phyloP scores from a whole-genome alignment of 2,888 invertebrate species.

The Deilephila porcellus region DNA sequence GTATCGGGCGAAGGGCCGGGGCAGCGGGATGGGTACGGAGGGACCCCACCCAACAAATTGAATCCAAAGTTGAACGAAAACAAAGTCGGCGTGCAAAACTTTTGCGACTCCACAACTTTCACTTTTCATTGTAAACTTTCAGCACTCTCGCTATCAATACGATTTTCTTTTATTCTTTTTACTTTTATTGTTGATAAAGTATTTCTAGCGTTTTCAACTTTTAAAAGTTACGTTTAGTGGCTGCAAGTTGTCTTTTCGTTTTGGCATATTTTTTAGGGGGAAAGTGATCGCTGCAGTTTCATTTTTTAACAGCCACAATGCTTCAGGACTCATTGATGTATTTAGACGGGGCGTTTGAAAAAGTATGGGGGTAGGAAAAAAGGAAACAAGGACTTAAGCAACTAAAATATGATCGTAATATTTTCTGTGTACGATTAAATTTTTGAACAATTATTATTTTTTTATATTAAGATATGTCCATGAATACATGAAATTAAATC shows the following conservation, averaged over 20 bases:
- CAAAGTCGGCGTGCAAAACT: constrained; percentile 74
- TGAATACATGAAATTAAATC: background rate
- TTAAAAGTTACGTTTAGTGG: background rate
- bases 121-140: constrained; percentile 73
- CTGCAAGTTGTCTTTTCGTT: background rate
- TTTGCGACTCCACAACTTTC: constrained; percentile 71
- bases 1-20: constrained; percentile 27
- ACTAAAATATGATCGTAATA: background rate
- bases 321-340: too few species aligned
- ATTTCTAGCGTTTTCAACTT: constrained; percentile 23
- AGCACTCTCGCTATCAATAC: constrained; percentile 70
- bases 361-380: too few species aligned
- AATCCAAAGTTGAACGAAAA: constrained; percentile 76
- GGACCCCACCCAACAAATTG: constrained; percentile 65
- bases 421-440: background rate
- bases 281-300: background rate
- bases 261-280: background rate
- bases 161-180: constrained; percentile 46
- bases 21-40: constrained; percentile 36
- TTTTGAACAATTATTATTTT: background rate
- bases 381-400: too few species aligned
- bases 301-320: too few species aligned
- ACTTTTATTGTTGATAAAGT: constrained; percentile 35
- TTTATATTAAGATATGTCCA: too few species aligned
- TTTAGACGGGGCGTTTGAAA: too few species aligned